Evolutionary conservation across 2,113 vertebrate species (phyloP).

Genomic region (Camelus dromedarius): DNA sequence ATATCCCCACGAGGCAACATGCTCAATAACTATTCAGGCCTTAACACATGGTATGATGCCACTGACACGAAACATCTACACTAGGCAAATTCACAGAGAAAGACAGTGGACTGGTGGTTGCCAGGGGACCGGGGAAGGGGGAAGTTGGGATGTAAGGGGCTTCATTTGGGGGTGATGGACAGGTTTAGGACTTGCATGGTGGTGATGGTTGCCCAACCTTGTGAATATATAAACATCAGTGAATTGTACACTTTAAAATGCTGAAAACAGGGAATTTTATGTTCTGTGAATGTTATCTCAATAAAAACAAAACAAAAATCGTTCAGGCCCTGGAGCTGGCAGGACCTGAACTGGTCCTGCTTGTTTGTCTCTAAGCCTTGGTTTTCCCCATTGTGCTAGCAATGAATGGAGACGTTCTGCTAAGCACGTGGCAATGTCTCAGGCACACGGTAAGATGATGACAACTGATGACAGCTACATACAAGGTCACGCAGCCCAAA

Average conservation of each 20-base stretch:
- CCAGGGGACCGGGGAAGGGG: accelerated
- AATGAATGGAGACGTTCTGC: background rate
- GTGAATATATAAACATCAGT: background rate
- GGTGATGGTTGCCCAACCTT: background rate
- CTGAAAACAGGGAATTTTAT: background rate
- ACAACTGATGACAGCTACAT: background rate
- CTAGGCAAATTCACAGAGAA: background rate
- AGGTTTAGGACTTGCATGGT: background rate
- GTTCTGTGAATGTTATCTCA: background rate
- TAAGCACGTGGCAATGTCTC: background rate
- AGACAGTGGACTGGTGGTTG: background rate
- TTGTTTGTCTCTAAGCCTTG: background rate
- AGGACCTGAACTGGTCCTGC: background rate
- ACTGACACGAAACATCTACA: background rate
- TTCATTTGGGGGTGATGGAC: background rate
- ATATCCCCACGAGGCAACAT: background rate
- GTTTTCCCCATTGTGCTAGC: background rate
- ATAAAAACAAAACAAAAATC: background rate
- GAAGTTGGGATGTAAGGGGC: background rate
- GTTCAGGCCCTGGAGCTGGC: background rate
- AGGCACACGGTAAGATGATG: background rate
- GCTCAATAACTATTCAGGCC: background rate
- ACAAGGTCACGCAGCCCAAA: background rate
- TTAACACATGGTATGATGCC: background rate
- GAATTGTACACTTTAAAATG: background rate